Evolutionary conservation across 1,140 invertebrate genomes (phyloP), one percentile per base, ranked within the genome.

Genomic region (Bombus soroeensis): DNA sequence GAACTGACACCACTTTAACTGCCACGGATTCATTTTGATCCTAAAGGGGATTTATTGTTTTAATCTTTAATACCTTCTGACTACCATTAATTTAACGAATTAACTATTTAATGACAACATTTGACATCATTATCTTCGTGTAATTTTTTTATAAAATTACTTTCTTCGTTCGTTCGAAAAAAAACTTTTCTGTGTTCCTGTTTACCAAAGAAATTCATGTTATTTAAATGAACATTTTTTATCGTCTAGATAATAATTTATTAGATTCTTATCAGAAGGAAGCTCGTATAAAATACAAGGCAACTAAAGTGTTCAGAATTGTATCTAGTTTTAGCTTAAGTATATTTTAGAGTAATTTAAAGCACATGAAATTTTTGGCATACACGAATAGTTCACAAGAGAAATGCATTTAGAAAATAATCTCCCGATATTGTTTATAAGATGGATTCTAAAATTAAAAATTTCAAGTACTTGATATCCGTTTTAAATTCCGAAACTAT

Each of bases 1-100:
- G 90, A 91, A 76, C 28, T 91, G 74, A 89, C 90, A 72, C 72
- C 87, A 13, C 78, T 91, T 66, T 91, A 91, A 85, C 83, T 80
- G 83, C 83, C 77, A 72, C 12, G 32, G 34, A 64, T 79, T 34
- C 43, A 53, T 62, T 72, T 62, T n/a, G 3, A 84, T 64, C 22
- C 18, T 34, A 4, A 41, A 43, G 25, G 10, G 32, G n/a, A 84
- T 72, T 43, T 32, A 62, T 72, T 32, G 25, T 72, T 43, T 66
- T 39, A 71, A 72, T 78, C 34, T 41, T 53, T 47, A 47, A n/a
- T 79, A 84, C 22, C 25, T 43, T 53, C 66, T 25, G 41, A 76
- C 34, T 84, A 78, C 71, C 62, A 79, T 79, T 59, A 79, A 84
- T 84, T 84, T 79, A 79, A 78, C 47, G 13, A 70, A 34, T 28